phyloP scores from a whole-genome alignment of 2,797 vertebrate genomes.

The Phylloscopus collybita region DNA sequence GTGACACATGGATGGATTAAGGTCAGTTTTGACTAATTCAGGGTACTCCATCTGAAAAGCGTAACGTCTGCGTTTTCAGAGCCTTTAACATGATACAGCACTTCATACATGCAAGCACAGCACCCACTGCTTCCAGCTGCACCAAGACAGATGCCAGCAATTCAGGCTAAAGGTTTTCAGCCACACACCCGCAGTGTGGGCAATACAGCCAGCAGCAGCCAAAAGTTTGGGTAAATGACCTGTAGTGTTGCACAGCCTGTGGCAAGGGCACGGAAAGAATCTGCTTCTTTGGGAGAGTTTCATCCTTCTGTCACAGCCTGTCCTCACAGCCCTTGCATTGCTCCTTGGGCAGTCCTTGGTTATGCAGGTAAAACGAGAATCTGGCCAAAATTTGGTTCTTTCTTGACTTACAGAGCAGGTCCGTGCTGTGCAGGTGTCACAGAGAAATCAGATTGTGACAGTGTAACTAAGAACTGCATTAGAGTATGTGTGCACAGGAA shows the following conservation, averaged over 20 bases:
- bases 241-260: neutral
- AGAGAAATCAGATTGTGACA: neutral
- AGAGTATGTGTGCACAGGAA: neutral
- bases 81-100: conserved; percentile 31
- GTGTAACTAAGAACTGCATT: neutral
- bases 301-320: neutral
- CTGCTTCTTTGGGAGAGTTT: neutral
- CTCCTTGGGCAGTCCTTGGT: neutral
- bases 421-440: accelerated
- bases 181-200: neutral
- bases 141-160: conserved; percentile 26
- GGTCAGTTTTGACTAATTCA: conserved; percentile 46
- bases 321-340: neutral
- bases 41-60: conserved; percentile 5
- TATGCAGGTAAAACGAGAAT: neutral
- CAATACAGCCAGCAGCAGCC: neutral
- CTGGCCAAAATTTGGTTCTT: neutral
- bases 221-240: neutral
- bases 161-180: neutral
- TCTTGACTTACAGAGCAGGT: neutral
- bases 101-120: conserved; percentile 33
- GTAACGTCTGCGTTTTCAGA: neutral
- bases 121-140: conserved; percentile 31
- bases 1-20: conserved; percentile 37
- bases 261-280: neutral